Base-by-base conservation (phyloP, 2,888 invertebrate genomes). In the Linyphia triangularis region DNA sequence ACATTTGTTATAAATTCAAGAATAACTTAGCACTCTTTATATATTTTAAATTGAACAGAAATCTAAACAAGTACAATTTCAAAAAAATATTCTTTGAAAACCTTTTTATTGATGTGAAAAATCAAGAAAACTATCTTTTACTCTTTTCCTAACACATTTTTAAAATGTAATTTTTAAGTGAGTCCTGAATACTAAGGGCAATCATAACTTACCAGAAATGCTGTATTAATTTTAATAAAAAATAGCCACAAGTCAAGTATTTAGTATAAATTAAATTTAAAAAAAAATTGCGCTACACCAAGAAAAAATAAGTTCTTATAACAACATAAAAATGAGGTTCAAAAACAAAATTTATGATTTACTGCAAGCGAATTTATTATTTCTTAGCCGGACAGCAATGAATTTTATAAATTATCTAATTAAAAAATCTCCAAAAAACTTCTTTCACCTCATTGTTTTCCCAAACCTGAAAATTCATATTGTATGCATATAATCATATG, bases 181-280 rank as follows among this genome's bases (percentile, higher is more conserved):
- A 51, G 5, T 63, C 77, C 61, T 77, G 77, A 77, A 77, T 77
- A 61, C 40, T 19, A 37, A 77, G 63, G 61, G 77, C 33, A 77
- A 77, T 77, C 40, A 63, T 37, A 61, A 26, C n/a, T n/a, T 16
- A 28, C 30, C n/a, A 67, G 33, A 30, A 67, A 67, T n/a, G 16
- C 28, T n/a, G n/a, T 19, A n/a, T 9, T 24, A 24, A 26, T 26
- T 24, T 33, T 26, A 61, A 77, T 40, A 63, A 77, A 77, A 77
- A 61, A 57, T 7, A 30, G 0, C 16, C 51, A 51, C n/a, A 10
- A 6, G 13, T 33, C 22, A 40, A 77, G 61, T 59, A 37, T 19
- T 16, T 33, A 5, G 26, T 16, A 13, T 51, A 51, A 9, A 51
- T 51, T 51, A 51, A 51, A n/a, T 57, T 10, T 22, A 73, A 73